phyloP scores from a whole-genome alignment of 2,797 vertebrate species.

The Synanceia verrucosa region DNA sequence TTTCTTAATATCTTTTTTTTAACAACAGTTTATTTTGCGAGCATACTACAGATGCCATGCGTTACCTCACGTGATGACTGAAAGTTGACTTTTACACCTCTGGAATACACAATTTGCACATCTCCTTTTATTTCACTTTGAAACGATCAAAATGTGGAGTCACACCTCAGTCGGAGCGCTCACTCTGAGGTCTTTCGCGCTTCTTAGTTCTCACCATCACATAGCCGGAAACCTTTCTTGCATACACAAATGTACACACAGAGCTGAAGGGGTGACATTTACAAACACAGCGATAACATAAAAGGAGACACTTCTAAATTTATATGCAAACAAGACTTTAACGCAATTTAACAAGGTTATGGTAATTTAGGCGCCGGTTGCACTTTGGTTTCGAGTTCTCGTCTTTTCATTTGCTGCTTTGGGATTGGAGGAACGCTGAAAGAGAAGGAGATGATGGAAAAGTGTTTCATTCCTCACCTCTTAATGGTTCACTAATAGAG shows the following conservation, averaged over 20 bases:
- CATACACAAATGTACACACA: neutral
- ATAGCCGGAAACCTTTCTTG: neutral
- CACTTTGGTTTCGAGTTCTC: neutral
- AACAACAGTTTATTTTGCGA: neutral
- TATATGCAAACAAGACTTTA: slow-evolving; percentile 18
- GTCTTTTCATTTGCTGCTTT: neutral
- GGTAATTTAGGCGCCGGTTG: neutral
- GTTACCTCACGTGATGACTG: neutral
- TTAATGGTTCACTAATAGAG: slow-evolving; percentile 35
- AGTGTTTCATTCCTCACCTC: slow-evolving; percentile 23
- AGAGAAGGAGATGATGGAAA: slow-evolving; percentile 17
- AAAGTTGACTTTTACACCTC: slow-evolving; percentile 4
- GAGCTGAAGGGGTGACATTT: neutral
- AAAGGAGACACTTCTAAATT: slow-evolving; percentile 35
- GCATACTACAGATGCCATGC: neutral
- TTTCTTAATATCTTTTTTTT: neutral
- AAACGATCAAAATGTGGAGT: slow-evolving; percentile 16
- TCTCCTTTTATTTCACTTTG: slow-evolving; percentile 16
- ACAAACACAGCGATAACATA: slow-evolving; percentile 18
- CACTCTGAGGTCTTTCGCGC: slow-evolving; percentile 14
- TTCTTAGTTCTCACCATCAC: slow-evolving; percentile 21
- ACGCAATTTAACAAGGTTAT: slow-evolving; percentile 13
- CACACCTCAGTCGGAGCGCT: neutral
- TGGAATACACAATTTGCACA: neutral
- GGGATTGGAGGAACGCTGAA: neutral